Evolutionary conservation across 2,797 vertebrate genomes (phyloP).

Genomic region (Smutsia temminckii): DNA sequence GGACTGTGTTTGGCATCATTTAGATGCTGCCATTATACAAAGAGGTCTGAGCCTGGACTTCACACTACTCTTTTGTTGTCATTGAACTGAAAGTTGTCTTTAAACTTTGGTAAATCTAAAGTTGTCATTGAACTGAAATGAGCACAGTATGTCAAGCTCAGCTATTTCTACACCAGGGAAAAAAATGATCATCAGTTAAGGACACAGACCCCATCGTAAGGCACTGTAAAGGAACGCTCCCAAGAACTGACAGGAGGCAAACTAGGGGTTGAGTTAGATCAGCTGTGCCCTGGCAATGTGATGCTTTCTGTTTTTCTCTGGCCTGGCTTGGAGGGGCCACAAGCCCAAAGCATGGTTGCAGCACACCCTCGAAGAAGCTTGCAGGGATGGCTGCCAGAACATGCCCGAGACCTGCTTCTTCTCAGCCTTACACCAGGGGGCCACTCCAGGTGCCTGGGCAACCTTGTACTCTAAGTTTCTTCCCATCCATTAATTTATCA

Average conservation of each 20-base stretch:
- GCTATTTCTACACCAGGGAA: slow-evolving; percentile 43
- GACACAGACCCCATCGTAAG: not conserved
- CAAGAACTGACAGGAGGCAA: not conserved
- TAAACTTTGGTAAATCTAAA: not conserved
- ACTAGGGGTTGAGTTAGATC: not conserved
- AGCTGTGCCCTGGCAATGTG: not conserved
- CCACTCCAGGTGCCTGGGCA: not conserved
- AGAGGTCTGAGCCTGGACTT: not conserved
- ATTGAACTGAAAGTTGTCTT: slow-evolving; percentile 51
- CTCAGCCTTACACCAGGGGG: not conserved
- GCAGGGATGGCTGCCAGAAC: not conserved
- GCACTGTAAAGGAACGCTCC: not conserved
- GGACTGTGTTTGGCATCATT: not conserved
- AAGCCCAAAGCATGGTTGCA: not conserved
- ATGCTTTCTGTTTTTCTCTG: not conserved
- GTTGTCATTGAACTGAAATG: slow-evolving; percentile 60
- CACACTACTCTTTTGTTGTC: not conserved
- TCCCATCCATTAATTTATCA: not conserved
- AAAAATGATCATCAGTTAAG: slow-evolving; percentile 46
- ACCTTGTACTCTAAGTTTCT: not conserved
- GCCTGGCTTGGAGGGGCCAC: not conserved
- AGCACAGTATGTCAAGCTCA: slow-evolving; percentile 57
- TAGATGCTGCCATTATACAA: slow-evolving; percentile 18
- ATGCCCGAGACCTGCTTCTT: not conserved
- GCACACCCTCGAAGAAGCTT: not conserved